A percentile compares a stretch with the other conserved stretches of the same genome.
These are phyloP conservation scores for Mormyrus lacerda DNA, from an alignment of 2,113 vertebrate genomes.

Conservation along the genomic window DNA sequence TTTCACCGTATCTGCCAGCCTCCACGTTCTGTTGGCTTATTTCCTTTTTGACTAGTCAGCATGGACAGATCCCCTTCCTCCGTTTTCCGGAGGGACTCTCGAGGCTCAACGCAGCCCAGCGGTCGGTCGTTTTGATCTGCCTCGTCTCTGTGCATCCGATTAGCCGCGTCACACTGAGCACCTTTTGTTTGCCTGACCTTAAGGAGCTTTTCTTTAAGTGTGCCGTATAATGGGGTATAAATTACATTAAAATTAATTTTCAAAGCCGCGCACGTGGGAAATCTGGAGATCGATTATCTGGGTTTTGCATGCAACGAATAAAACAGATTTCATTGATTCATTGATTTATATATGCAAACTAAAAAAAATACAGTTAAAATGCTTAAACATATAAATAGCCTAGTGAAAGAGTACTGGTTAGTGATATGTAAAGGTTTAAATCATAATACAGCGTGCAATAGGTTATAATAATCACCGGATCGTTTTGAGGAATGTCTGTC, in stretches of 20 bases:
- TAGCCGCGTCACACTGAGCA: background rate
- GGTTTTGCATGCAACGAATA: background rate
- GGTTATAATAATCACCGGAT: background rate
- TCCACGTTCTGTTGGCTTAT: background rate
- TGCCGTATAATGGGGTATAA: background rate
- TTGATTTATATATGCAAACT: background rate
- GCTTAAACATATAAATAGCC: background rate
- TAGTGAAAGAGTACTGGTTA: background rate
- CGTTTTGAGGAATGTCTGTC: background rate
- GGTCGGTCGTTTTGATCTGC: background rate
- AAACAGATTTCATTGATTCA: background rate
- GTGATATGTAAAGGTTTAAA: background rate
- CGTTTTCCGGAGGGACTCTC: background rate
- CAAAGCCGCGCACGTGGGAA: background rate
- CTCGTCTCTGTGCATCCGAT: background rate
- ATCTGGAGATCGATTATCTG: background rate
- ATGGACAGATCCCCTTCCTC: background rate
- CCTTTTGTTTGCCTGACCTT: background rate
- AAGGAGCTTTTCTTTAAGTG: background rate
- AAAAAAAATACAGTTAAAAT: background rate
- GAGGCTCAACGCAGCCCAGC: background rate
- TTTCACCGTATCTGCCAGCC: background rate
- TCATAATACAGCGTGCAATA: background rate
- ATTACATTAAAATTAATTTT: background rate
- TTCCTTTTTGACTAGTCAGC: background rate